These are phyloP conservation scores for Ginglymostoma cirratum DNA, from an alignment of 2,113 vertebrate species.

Conservation along the genomic window DNA sequence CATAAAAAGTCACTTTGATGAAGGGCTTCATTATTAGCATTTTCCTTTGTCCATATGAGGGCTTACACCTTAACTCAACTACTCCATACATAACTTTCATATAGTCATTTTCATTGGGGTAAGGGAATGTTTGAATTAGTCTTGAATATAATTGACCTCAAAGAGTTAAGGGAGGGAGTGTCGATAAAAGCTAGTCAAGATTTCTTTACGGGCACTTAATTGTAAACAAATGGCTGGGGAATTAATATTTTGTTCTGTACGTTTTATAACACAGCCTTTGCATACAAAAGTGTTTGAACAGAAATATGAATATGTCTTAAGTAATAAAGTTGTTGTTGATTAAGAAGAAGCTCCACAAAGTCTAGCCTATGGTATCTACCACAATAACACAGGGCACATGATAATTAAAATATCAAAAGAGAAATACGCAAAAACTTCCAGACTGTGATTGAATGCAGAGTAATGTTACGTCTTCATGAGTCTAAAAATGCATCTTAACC, in stretches of 20 bases:
- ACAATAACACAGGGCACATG: background rate
- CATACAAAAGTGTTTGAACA: background rate
- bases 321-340: background rate
- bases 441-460: background rate
- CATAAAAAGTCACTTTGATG: conserved; percentile 60
- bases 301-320: background rate
- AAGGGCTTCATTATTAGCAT: conserved; percentile 62
- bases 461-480: background rate
- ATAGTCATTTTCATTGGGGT: conserved; percentile 38
- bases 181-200: conserved; percentile 43
- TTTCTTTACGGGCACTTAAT: background rate
- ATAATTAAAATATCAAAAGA: background rate
- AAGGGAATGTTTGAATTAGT: background rate
- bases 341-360: background rate
- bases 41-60: conserved; percentile 50
- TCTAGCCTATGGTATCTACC: background rate
- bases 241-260: background rate
- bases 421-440: background rate
- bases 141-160: background rate
- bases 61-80: conserved; percentile 54
- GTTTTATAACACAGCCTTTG: background rate
- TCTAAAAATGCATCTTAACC: background rate
- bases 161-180: conserved; percentile 42
- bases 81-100: conserved; percentile 49
- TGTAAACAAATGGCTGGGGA: background rate